These are phyloP conservation scores for Heliconius ismenius DNA, from an alignment of 2,888 invertebrate genomes.

Conservation along the genomic window DNA sequence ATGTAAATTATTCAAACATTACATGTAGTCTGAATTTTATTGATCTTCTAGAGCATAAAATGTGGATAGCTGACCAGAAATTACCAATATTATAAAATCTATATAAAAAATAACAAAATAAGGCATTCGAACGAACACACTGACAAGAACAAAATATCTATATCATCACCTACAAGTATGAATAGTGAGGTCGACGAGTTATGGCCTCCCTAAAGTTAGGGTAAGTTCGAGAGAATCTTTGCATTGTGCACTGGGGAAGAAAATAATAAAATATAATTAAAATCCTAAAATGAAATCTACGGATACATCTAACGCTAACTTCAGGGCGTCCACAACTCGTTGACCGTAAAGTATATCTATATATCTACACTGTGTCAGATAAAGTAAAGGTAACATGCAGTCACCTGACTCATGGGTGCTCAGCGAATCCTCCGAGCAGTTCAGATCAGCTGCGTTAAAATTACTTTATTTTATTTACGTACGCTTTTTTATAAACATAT, in stretches of 20 bases:
- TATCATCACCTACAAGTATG: slow-evolving; percentile 40
- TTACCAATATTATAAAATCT: neutral
- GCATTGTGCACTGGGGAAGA: neutral
- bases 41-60: neutral
- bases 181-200: neutral
- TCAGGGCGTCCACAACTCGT: neutral
- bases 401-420: slow-evolving; percentile 91
- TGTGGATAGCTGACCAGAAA: neutral
- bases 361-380: slow-evolving; percentile 34
- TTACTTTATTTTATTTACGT: slow-evolving; percentile 43
- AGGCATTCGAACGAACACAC: slow-evolving; percentile 15
- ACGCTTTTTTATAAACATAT: neutral
- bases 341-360: slow-evolving; percentile 49
- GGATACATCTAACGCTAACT: neutral
- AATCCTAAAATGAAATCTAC: neutral
- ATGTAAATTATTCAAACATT: neutral
- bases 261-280: neutral
- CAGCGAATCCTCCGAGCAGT: slow-evolving; percentile 90
- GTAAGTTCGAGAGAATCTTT: neutral
- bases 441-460: slow-evolving; percentile 86
- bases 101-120: slow-evolving; percentile 5
- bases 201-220: neutral
- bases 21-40: neutral
- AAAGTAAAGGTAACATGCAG: slow-evolving; percentile 58
- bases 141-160: slow-evolving; percentile 54